Evolutionary conservation across 2,888 invertebrate species (phyloP), one percentile per base, ranked within the genome.

Genomic region (Epinotia demarniana): DNA sequence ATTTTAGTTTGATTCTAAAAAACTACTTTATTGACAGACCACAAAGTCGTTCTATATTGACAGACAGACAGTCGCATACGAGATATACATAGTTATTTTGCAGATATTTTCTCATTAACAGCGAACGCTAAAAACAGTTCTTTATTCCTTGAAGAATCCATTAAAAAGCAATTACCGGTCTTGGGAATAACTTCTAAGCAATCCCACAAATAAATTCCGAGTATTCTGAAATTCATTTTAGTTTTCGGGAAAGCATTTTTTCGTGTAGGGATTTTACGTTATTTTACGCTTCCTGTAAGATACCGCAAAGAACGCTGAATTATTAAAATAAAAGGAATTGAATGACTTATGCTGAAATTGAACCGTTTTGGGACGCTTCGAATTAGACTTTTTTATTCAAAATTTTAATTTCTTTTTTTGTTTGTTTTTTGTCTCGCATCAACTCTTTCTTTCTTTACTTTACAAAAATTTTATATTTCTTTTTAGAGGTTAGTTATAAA

Each of bases 81-180:
- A 0, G 39, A 9, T 39, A 8, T 33, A 33, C 33, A 39, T 39
- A 9, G 9, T 9, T 39, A 39, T 18, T 55, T 18, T 49, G 49
- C 49, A 49, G 16, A 49, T 49, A 49, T 16, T 49, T 49, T 16
- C 27, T 8, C 16, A 13, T n/a, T 4, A 1, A 23, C 23, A 60
- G 58, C 12, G 6, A n/a, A 16, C 33, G 12, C 6, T n/a, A n/a
- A 62, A n/a, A 49, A 23, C 13, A 23, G n/a, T n/a, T 53, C 6
- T 53, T 6, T n/a, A 53, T 53, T 53, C 53, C n/a, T n/a, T 11
- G 46, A 46, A 19, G 19, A 8, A 49, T 64, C 64, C 64, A 64
- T 64, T 64, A 64, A 16, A 49, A 16, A 64, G 49, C 27, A 49
- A 49, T 64, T 49, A 49, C 49, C 8, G 23, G 23, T 49, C 64